Conservation (phyloP, 2,113 vertebrate genomes). For the Bettongia penicillata region DNA sequence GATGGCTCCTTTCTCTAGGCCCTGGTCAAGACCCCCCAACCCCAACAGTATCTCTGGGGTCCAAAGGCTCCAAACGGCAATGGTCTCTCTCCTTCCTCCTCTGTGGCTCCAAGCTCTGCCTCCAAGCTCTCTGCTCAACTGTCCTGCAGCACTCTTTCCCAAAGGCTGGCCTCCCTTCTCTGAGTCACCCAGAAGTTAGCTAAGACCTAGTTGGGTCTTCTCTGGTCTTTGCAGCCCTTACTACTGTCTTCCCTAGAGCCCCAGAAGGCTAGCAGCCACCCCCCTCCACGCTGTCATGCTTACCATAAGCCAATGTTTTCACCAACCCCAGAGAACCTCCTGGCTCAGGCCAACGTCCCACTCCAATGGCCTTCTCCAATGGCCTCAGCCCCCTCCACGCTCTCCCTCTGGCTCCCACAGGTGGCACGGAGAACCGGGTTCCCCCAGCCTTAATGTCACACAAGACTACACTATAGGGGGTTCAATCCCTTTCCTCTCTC, state of each 20-base stretch:
- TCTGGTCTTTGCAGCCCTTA: too few relatives aligned
- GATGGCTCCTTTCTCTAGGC: too few relatives aligned
- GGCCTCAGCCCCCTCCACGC: too few relatives aligned
- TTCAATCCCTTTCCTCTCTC: neutral
- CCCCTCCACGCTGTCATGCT: neutral
- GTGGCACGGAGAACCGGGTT: too few relatives aligned
- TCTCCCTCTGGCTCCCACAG: too few relatives aligned
- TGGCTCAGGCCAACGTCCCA: neutral
- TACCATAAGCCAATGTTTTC: neutral
- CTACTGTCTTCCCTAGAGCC: too few relatives aligned
- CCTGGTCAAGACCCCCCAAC: too few relatives aligned
- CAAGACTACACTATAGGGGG: neutral
- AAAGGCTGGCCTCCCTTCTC: neutral
- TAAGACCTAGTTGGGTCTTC: too few relatives aligned
- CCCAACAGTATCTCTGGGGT: too few relatives aligned
- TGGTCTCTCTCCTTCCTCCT: too few relatives aligned
- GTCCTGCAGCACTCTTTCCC: neutral
- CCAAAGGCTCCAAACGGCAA: neutral
- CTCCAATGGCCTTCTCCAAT: neutral
- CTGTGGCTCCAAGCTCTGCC: too few relatives aligned
- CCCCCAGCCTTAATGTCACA: neutral
- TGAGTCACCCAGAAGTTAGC: neutral
- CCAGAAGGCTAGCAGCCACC: too few relatives aligned
- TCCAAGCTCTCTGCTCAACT: neutral
- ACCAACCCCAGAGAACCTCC: neutral